These are phyloP conservation scores for Burhinus oedicnemus DNA, from an alignment of 2,113 vertebrate genomes.

Conservation along the genomic window DNA sequence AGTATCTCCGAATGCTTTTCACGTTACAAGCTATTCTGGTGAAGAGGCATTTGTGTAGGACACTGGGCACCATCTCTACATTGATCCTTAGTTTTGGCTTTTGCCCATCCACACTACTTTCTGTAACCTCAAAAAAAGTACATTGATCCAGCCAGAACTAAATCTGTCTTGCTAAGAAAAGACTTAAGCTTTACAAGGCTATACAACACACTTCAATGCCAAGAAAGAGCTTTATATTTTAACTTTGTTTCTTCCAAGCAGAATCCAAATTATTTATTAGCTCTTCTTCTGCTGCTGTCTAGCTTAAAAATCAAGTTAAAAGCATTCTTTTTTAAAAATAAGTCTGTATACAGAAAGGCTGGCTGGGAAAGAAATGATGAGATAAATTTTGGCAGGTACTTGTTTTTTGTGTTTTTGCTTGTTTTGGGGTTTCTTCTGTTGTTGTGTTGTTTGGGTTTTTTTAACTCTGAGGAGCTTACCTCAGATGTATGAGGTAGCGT, in stretches of 20 bases:
- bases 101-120: background rate
- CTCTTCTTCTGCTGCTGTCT: background rate
- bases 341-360: too few species aligned
- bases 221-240: background rate
- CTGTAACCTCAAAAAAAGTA: background rate
- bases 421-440: background rate
- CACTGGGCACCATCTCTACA: background rate
- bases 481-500: constrained; percentile 99
- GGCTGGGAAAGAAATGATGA: background rate
- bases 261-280: background rate
- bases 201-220: background rate
- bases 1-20: background rate
- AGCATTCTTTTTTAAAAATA: too few species aligned
- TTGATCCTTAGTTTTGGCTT: background rate
- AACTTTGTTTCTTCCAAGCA: background rate
- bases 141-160: background rate
- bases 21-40: background rate
- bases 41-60: background rate
- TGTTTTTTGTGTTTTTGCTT: background rate
- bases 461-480: constrained; percentile 71
- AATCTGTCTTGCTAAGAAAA: background rate
- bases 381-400: background rate
- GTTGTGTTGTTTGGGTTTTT: background rate
- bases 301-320: background rate
- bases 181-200: background rate